A percentile compares a stretch with the other conserved stretches of the same genome.
phyloP scores from a whole-genome alignment of 2,797 vertebrate species.

The Mus spretus region DNA sequence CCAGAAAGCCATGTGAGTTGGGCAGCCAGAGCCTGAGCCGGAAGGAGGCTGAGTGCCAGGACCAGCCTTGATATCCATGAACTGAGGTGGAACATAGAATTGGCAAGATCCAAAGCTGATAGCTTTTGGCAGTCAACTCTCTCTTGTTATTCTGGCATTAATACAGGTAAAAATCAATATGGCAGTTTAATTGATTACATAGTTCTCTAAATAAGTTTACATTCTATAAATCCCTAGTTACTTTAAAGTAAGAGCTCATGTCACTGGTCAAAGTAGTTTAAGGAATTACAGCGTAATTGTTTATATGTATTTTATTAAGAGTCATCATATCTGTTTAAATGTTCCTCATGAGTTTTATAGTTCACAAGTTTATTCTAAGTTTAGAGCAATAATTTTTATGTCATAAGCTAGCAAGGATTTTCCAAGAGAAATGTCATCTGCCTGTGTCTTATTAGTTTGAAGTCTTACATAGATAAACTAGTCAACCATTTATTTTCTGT shows the following conservation, averaged over 20 bases:
- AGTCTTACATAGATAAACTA: background rate
- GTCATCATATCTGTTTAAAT: background rate
- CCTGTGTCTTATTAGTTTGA: background rate
- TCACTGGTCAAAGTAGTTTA: background rate
- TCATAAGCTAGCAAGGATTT: background rate
- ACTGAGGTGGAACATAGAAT: background rate
- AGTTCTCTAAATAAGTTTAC: background rate
- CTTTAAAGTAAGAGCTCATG: background rate
- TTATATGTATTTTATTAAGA: background rate
- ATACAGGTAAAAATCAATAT: background rate
- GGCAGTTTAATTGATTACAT: background rate
- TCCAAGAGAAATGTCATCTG: background rate
- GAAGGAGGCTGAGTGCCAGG: background rate
- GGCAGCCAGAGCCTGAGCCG: background rate
- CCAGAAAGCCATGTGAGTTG: background rate
- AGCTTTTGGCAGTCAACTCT: background rate
- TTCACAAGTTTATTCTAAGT: background rate
- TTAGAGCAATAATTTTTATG: background rate
- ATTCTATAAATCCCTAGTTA: background rate
- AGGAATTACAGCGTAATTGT: background rate
- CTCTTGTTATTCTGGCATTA: background rate
- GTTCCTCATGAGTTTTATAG: background rate
- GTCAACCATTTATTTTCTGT: background rate
- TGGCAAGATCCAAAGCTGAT: background rate
- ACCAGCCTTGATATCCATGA: background rate